Evolutionary conservation across 2,888 invertebrate genomes (phyloP), one percentile per base, ranked within the genome.

Genomic region (Stenchaetothrips biformis): DNA sequence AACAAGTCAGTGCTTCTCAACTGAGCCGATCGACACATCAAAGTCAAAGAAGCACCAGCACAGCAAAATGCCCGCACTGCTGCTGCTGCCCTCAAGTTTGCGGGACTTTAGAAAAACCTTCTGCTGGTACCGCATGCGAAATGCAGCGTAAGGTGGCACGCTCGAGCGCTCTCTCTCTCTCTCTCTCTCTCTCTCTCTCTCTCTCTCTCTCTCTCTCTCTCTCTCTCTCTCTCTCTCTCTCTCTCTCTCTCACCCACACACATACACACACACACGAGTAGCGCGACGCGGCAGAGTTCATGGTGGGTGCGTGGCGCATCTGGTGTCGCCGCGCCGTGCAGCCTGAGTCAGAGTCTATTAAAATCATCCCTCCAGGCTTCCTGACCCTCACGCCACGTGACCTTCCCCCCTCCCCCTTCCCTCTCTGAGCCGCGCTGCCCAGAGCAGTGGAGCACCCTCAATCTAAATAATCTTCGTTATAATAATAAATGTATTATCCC

Each of bases 401-500:
- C 67, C 67, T 59, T 59, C 59, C 13, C 9, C 67, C 67, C 67
- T 21, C 67, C 21, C 67, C n/a, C 67, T 21, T 21, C n/a, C 6
- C 67, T 8, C 25, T 25, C 21, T 25, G 25, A 11, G 67, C 67
- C 25, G 67, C 25, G 67, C 67, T 74, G 67, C 11, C 67, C 67
- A 74, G 21, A 25, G 11, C 21, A 74, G 25, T 11, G 4, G 21
- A 21, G 25, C 67, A 74, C 25, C 21, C 67, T 25, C 67, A 74
- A 74, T 74, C 67, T 74, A 74, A 74, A 74, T 74, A 74, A 74
- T 74, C 67, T 74, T 74, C 67, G 67, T 74, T 25, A 74, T 74
- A 74, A 74, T 74, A 74, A 74, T 74, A 74, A 74, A 74, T 74
- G 67, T 74, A 74, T 74, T 74, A 74, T 74, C 67, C 67, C 67